phyloP scores from a whole-genome alignment of 2,888 invertebrate genomes.

The Herminia tarsipennalis region DNA sequence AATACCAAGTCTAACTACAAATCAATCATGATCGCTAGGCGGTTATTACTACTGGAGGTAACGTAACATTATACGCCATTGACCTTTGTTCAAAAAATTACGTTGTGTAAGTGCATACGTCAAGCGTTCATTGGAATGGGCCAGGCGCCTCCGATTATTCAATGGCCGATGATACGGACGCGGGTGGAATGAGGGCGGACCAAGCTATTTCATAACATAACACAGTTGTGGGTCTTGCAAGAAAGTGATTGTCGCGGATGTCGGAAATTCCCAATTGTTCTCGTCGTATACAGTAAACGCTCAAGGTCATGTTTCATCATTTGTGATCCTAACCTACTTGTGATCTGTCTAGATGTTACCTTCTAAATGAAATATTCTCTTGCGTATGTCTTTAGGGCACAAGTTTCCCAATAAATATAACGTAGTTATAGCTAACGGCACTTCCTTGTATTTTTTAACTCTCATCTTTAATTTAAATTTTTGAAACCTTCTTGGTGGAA shows the following conservation, averaged over 20 bases:
- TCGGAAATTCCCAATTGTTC: constrained; percentile 47
- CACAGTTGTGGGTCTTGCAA: constrained; percentile 25
- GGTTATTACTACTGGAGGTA: constrained; percentile 25
- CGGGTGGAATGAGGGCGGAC: constrained; percentile 64
- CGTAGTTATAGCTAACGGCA: too few relatives aligned
- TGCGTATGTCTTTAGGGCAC: too few relatives aligned
- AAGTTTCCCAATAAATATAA: too few relatives aligned
- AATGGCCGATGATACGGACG: constrained; percentile 53
- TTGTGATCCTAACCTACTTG: too few relatives aligned
- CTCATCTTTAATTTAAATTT: too few relatives aligned
- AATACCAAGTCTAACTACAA: constrained; percentile 24
- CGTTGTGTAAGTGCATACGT: constrained; percentile 61
- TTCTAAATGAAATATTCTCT: too few relatives aligned
- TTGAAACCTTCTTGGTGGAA: too few relatives aligned
- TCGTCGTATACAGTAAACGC: constrained; percentile 2
- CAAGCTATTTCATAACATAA: constrained; percentile 67
- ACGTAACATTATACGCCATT: constrained; percentile 54
- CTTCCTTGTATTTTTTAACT: too few relatives aligned
- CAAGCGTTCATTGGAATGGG: constrained; percentile 60
- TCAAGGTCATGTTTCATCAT: constrained; percentile 11
- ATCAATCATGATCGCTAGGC: constrained; percentile 26
- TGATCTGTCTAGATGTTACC: too few relatives aligned
- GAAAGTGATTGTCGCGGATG: constrained; percentile 63
- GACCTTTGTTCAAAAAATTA: constrained; percentile 59
- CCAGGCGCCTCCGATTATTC: constrained; percentile 57